Evolutionary conservation across 2,888 invertebrate species (phyloP).

Genomic region (Torymus texanus): DNA sequence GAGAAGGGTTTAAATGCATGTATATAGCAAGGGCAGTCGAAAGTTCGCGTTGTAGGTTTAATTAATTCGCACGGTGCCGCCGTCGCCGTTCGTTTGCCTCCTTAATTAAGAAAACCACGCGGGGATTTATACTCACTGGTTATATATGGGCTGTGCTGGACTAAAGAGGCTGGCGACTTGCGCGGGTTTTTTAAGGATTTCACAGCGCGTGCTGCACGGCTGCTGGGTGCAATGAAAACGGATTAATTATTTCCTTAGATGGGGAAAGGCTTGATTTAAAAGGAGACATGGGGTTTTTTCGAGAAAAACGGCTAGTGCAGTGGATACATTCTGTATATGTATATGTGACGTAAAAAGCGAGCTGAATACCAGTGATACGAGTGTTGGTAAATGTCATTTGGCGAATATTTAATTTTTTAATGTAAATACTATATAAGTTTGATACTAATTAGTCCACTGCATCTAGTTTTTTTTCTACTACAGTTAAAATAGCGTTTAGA

Average conservation of each 20-base stretch:
- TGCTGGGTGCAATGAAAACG: constrained; percentile 11
- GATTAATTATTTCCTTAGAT: constrained; percentile 43
- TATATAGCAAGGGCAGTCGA: background rate
- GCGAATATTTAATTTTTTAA: too few species aligned
- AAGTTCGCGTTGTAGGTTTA: background rate
- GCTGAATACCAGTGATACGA: too few species aligned
- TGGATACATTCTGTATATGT: too few species aligned
- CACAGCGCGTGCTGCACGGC: background rate
- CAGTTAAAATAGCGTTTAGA: too few species aligned
- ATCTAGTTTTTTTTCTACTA: too few species aligned
- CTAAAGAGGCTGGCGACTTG: background rate
- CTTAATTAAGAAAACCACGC: constrained; percentile 23
- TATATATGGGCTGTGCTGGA: background rate
- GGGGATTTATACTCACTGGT: background rate
- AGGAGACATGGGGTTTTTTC: too few species aligned
- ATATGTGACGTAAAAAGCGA: too few species aligned
- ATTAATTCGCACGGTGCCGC: constrained; percentile 21
- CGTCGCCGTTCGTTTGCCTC: constrained; percentile 2
- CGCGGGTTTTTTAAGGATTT: constrained; percentile 7
- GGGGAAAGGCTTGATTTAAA: constrained; percentile 1
- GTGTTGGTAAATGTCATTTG: too few species aligned
- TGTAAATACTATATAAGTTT: too few species aligned
- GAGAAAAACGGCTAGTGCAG: too few species aligned
- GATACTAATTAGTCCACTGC: too few species aligned
- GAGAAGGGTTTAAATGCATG: background rate